These are phyloP conservation scores for Heliothis virescens DNA, from an alignment of 1,140 invertebrate genomes.

Conservation along the genomic window DNA sequence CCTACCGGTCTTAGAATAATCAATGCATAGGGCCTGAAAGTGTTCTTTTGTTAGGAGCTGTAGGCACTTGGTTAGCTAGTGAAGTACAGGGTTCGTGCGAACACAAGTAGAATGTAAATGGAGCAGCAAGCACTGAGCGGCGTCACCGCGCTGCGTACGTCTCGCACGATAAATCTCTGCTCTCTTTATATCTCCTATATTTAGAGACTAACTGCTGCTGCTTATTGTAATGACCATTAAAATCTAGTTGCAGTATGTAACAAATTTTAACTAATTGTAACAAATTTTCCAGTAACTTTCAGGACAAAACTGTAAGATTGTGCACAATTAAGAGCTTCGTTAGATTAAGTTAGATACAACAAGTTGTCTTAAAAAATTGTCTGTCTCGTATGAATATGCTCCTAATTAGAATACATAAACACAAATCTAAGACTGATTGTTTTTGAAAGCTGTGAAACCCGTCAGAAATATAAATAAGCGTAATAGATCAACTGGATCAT, in stretches of 20 bases:
- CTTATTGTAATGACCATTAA: slow-evolving; percentile 24
- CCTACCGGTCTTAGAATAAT: slow-evolving; percentile 36
- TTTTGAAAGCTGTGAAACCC: slow-evolving; percentile 19
- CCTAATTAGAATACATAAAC: slow-evolving; percentile 9
- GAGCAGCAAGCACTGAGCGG: slow-evolving; percentile 31
- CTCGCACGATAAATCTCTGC: slow-evolving; percentile 50
- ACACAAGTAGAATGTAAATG: slow-evolving; percentile 54
- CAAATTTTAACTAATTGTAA: no score
- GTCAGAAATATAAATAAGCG: slow-evolving; percentile 29
- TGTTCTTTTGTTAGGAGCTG: slow-evolving; percentile 20
- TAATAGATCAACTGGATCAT: slow-evolving; percentile 26
- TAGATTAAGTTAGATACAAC: no score
- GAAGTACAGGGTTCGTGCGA: slow-evolving; percentile 12
- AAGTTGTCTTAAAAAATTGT: no score
- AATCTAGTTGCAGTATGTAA: not conserved
- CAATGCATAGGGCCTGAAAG: slow-evolving; percentile 37
- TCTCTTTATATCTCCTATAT: slow-evolving; percentile 48
- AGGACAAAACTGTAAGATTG: no score
- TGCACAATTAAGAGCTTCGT: no score
- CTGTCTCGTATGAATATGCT: not conserved
- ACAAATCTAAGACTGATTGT: slow-evolving; percentile 5
- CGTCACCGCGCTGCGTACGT: slow-evolving; percentile 36
- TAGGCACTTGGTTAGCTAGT: slow-evolving; percentile 35
- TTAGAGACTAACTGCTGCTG: slow-evolving; percentile 38
- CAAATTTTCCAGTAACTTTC: no score